phyloP scores from a whole-genome alignment of 2,113 vertebrate species.

The Alethe castanea region DNA sequence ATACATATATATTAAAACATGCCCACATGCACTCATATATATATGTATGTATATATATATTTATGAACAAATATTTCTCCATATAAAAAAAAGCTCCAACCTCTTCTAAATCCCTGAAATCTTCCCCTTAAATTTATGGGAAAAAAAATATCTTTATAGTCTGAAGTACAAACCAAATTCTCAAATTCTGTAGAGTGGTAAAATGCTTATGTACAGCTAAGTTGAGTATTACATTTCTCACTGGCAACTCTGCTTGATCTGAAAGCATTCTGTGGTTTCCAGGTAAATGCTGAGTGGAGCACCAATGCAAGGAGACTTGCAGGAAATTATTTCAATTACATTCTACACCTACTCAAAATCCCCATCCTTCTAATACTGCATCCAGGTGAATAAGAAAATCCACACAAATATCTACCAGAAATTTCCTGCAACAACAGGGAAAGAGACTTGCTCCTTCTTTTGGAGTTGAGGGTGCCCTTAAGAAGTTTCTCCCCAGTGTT shows the following conservation, averaged over 20 bases:
- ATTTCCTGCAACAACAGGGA: not conserved
- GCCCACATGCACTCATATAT: constrained; percentile 6
- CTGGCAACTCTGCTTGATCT: not conserved
- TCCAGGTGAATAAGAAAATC: not conserved
- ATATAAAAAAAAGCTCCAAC: constrained; percentile 67
- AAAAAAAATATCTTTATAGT: not conserved
- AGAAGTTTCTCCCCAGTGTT: not conserved
- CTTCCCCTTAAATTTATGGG: constrained; percentile 41
- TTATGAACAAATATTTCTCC: constrained; percentile 51
- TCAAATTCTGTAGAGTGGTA: not conserved
- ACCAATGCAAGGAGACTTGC: constrained; percentile 19
- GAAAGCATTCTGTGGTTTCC: constrained; percentile 8
- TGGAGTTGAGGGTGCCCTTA: not conserved
- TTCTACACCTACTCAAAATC: constrained; percentile 23
- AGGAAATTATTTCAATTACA: constrained; percentile 23
- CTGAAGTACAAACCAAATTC: not conserved
- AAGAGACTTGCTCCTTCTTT: not conserved
- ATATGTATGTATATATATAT: constrained; percentile 46
- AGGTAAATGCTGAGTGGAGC: constrained; percentile 6
- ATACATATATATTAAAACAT: constrained; percentile 48
- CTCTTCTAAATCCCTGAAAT: constrained; percentile 74
- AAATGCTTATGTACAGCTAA: not conserved
- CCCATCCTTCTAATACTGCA: not conserved
- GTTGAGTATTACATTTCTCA: not conserved
- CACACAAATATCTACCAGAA: not conserved